phyloP scores from a whole-genome alignment of 2,797 vertebrate genomes.

The Myoxocephalus aenaeus region DNA sequence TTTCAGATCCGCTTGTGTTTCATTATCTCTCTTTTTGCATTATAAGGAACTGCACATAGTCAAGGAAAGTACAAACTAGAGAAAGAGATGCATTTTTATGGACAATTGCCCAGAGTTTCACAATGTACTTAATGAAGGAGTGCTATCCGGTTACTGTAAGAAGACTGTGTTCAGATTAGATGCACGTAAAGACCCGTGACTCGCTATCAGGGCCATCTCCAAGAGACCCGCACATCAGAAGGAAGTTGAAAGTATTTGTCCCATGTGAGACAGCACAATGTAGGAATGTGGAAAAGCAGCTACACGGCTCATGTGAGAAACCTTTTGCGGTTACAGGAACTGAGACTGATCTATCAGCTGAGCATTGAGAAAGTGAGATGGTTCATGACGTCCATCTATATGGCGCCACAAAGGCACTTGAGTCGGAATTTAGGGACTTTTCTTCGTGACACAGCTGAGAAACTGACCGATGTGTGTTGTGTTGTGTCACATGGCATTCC shows the following conservation, averaged over 20 bases:
- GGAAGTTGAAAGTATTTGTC: constrained; percentile 29
- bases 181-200: constrained; percentile 20
- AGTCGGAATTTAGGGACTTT: neutral
- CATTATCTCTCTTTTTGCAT: constrained; percentile 4
- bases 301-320: neutral
- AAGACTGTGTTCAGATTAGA: neutral
- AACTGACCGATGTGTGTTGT: constrained; percentile 25
- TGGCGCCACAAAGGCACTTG: neutral
- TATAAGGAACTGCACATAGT: constrained; percentile 13
- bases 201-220: constrained; percentile 10
- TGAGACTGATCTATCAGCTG: neutral
- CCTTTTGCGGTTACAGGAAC: constrained; percentile 5
- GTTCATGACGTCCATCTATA: constrained; percentile 8
- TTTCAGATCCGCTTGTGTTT: constrained; percentile 10
- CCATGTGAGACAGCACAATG: constrained; percentile 9
- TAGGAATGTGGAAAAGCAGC: constrained; percentile 28
- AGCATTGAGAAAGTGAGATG: constrained; percentile 1
- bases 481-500: constrained; percentile 25
- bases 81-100: constrained; percentile 2
- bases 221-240: neutral
- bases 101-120: constrained; percentile 3
- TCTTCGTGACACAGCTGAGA: neutral
- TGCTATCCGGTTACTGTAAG: neutral
- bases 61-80: neutral
- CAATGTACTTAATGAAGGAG: neutral